Base-by-base conservation (phyloP, 2,113 vertebrate species). In the Maccullochella peelii region DNA sequence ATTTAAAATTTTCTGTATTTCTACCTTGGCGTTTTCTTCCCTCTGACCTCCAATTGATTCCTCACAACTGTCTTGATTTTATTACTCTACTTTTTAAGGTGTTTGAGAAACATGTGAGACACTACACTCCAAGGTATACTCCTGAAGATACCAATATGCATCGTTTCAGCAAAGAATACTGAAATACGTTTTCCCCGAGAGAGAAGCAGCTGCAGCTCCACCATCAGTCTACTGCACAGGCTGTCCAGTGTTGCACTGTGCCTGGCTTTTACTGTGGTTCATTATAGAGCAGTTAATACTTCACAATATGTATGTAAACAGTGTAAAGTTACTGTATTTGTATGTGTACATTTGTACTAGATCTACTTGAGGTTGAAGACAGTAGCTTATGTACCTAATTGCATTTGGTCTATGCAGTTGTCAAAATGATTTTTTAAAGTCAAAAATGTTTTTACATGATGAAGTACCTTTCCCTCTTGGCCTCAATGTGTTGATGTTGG, bases 381-480 rank as follows among this genome's bases (percentile, higher is more conserved):
- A 79, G 59, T 75, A 47, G 74, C 71, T 77, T 62, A 62, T 78
- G 47, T 79, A 68, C 44, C 57, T 20, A 66, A 66, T 83, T 77
- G 44, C 70, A 86, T 88, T 91, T 84, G 77, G 68, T 89, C 91
- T 93, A 91, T 93, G 89, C 93, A 92, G 83, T 77, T 87, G 57
- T 89, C 67, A 69, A 75, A 73, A 47, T 9, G n/a, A 49, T 69
- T 79, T 87, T 91, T 78, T 63, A 72, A 79, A 57, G 49, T 83
- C 21, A 30, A 66, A 62, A 47, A 47, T 5, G 61, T 89, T 93
- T 93, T 88, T 88, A 88, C 59, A 75, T 15, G 52, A 66, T 79
- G 8, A 71, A 54, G 47, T 80, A 86, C 36, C 15, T 82, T 86
- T 81, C 5, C 8, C 14, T 79, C 57, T 87, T 76, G 27, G 36